These are phyloP conservation scores for Sphaerophoria rueppellii DNA, from an alignment of 2,888 invertebrate genomes.

Conservation along the genomic window DNA sequence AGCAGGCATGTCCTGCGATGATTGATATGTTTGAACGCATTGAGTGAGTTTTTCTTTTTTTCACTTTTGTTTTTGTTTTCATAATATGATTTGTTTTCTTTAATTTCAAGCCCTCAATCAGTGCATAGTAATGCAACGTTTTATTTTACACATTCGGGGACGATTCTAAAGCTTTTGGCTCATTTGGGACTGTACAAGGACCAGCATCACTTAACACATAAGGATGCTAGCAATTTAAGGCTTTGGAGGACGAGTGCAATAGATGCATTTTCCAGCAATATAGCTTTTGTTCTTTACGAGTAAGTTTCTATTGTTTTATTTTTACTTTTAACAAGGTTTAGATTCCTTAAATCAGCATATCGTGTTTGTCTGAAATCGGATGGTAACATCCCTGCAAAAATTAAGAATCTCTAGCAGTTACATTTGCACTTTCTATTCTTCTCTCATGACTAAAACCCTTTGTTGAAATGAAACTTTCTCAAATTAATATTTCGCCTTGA, in stretches of 20 bases:
- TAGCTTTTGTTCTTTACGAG: constrained; percentile 90
- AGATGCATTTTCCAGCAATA: constrained; percentile 90
- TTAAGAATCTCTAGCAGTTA: too few relatives aligned
- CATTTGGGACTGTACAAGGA: constrained; percentile 89
- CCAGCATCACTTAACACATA: constrained; percentile 84
- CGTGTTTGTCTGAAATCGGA: too few relatives aligned
- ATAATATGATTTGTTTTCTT: not conserved
- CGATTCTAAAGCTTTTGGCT: constrained; percentile 89
- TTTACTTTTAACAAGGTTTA: too few relatives aligned
- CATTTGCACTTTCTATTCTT: too few relatives aligned
- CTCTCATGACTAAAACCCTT: too few relatives aligned
- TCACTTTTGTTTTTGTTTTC: not conserved
- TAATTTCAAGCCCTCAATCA: constrained; percentile 75
- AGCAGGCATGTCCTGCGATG: constrained; percentile 89
- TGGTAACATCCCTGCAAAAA: too few relatives aligned
- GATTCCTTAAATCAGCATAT: too few relatives aligned
- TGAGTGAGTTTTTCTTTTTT: constrained; percentile 83
- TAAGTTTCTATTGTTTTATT: constrained; percentile 81
- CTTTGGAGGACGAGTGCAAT: constrained; percentile 86
- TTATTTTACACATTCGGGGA: constrained; percentile 93
- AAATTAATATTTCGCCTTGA: too few relatives aligned
- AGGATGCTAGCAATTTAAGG: constrained; percentile 82
- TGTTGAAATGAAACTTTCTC: too few relatives aligned
- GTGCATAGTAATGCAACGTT: constrained; percentile 84
- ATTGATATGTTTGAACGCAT: constrained; percentile 88